A percentile compares a stretch with the other conserved stretches of the same genome.
These are phyloP conservation scores for Clavelina lepadiformis DNA, from an alignment of 23 tunicate genomes.

Conservation along the genomic window DNA sequence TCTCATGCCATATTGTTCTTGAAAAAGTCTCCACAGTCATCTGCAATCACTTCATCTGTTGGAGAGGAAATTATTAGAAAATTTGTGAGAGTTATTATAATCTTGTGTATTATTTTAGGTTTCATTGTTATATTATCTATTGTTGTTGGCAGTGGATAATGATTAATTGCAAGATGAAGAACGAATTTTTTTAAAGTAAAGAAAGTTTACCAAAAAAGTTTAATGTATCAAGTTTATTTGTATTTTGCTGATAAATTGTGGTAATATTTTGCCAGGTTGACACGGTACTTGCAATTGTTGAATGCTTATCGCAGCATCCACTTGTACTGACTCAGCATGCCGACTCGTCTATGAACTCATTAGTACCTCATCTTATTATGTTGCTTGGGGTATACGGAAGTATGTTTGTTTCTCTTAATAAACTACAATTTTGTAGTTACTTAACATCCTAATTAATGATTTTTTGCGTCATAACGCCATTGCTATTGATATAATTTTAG, in stretches of 20 bases:
- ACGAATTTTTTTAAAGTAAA: no score
- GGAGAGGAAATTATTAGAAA: constrained; percentile 75
- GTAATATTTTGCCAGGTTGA: constrained; percentile 45
- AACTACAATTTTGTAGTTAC: background rate
- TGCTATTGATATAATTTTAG: no score
- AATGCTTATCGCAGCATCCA: constrained; percentile 87
- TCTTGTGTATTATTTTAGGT: background rate
- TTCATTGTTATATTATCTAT: no score
- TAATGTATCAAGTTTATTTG: no score
- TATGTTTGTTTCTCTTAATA: background rate
- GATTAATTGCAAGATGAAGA: no score
- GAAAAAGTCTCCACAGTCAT: constrained; percentile 39
- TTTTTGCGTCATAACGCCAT: no score
- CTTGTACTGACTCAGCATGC: constrained; percentile 68
- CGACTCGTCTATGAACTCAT: constrained; percentile 58
- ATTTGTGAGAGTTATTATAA: constrained; percentile 35
- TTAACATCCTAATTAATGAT: no score
- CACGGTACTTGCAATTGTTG: constrained; percentile 66
- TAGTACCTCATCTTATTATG: constrained; percentile 60
- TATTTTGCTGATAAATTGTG: no score
- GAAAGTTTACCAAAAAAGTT: no score
- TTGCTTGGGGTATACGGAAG: constrained; percentile 60
- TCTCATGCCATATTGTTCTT: constrained; percentile 61
- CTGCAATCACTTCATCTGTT: constrained; percentile 41
- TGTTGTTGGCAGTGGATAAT: no score